A percentile compares a stretch with the other conserved stretches of the same genome.
These are phyloP conservation scores for Melanotaenia maccullochi DNA, from an alignment of 2,797 vertebrate species.

Conservation along the genomic window DNA sequence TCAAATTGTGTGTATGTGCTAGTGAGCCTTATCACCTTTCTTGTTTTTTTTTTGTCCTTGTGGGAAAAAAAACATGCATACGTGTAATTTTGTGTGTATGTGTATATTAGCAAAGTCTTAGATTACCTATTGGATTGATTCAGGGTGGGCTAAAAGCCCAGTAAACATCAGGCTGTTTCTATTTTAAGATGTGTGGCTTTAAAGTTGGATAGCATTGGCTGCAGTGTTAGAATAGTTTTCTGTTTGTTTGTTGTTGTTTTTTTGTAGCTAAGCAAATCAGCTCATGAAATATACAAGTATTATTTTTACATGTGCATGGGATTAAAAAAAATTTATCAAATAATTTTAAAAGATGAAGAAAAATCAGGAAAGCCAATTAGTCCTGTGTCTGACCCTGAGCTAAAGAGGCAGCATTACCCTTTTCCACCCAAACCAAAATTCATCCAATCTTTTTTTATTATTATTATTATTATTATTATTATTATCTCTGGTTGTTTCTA, in stretches of 20 bases:
- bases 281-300: too few relatives aligned
- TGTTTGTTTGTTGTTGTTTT: not conserved
- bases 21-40: constrained; percentile 19
- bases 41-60: constrained; percentile 27
- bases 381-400: too few relatives aligned
- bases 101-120: constrained; percentile 26
- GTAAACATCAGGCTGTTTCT: constrained; percentile 44
- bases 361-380: too few relatives aligned
- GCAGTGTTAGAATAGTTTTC: not conserved
- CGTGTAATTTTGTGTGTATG: constrained; percentile 28
- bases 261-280: not conserved
- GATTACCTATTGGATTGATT: constrained; percentile 56
- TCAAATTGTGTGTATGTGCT: constrained; percentile 10
- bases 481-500: too few relatives aligned
- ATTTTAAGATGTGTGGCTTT: constrained; percentile 58
- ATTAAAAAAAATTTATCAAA: not conserved
- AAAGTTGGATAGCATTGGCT: constrained; percentile 27
- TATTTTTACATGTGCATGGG: not conserved
- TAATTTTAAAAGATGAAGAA: not conserved
- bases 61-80: constrained; percentile 21
- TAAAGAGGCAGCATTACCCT: too few relatives aligned
- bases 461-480: too few relatives aligned
- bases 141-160: constrained; percentile 24
- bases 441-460: too few relatives aligned
- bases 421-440: too few relatives aligned